phyloP scores from a whole-genome alignment of 1,140 invertebrate genomes.

The Teleopsis dalmanni region DNA sequence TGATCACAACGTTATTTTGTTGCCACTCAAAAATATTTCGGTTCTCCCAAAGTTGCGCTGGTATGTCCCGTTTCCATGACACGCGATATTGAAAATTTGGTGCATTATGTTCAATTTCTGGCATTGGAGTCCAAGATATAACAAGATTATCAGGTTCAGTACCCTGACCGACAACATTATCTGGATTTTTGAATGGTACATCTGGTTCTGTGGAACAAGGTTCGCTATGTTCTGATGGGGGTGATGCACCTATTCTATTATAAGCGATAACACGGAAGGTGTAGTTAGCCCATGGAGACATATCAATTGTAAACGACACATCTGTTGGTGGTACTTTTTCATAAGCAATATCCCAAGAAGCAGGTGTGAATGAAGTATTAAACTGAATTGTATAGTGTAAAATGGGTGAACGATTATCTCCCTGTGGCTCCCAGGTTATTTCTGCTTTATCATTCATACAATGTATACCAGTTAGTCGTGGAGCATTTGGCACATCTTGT shows the following conservation, averaged over 20 bases:
- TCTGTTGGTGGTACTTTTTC: conserved; percentile 74
- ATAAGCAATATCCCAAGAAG: conserved; percentile 76
- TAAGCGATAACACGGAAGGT: conserved; percentile 89
- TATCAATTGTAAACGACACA: conserved; percentile 62
- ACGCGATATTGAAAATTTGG: conserved; percentile 88
- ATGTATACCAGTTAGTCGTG: conserved; percentile 56
- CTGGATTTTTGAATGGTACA: conserved; percentile 90
- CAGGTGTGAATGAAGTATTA: conserved; percentile 90
- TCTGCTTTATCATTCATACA: conserved; percentile 66
- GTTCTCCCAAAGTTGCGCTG: conserved; percentile 62
- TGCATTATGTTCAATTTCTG: conserved; percentile 93
- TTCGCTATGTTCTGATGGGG: conserved; percentile 71
- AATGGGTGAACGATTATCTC: conserved; percentile 92
- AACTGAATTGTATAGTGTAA: conserved; percentile 85
- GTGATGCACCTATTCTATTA: conserved; percentile 88
- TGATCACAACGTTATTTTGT: conserved; percentile 56
- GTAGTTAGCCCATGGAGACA: conserved; percentile 93
- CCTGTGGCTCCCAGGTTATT: conserved; percentile 77
- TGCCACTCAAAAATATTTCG: conserved; percentile 74
- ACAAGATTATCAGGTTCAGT: conserved; percentile 82
- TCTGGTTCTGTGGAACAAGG: conserved; percentile 81
- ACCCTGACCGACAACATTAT: conserved; percentile 87
- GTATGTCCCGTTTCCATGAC: conserved; percentile 74
- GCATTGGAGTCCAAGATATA: conserved; percentile 94
- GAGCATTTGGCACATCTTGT: conserved; percentile 91